Conservation (phyloP, 2,797 vertebrate genomes). For the Pangasius sanitwongsei region DNA sequence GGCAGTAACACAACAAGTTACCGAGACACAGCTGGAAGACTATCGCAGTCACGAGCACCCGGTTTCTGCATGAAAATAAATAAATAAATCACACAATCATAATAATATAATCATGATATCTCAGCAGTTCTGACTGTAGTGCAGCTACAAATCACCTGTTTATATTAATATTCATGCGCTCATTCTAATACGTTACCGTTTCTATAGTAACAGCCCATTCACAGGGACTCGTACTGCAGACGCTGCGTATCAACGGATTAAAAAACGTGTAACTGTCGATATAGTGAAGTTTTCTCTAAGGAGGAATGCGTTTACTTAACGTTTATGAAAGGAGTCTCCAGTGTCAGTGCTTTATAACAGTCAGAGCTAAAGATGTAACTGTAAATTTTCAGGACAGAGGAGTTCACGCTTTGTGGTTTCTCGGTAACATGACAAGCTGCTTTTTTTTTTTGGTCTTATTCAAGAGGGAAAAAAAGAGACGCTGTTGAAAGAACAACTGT, state of each 20-base stretch:
- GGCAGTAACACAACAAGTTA: slow-evolving; percentile 89
- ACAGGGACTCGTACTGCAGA: neutral
- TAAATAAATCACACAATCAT: neutral
- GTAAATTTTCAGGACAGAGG: too few relatives aligned
- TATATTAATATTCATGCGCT: neutral
- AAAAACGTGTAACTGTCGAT: neutral
- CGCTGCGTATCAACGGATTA: neutral
- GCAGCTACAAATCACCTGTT: neutral
- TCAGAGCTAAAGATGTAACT: too few relatives aligned
- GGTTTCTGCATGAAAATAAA: slow-evolving; percentile 74
- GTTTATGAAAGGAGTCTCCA: too few relatives aligned
- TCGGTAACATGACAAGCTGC: too few relatives aligned
- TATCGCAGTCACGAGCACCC: slow-evolving; percentile 81
- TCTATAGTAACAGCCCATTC: neutral
- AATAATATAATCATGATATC: neutral
- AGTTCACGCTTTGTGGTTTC: too few relatives aligned
- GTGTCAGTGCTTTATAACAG: too few relatives aligned
- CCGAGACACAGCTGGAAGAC: slow-evolving; percentile 85
- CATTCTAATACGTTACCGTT: neutral
- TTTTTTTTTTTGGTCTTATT: neutral
- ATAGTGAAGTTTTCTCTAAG: neutral
- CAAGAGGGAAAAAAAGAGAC: neutral
- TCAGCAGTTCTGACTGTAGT: neutral
- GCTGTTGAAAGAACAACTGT: neutral
- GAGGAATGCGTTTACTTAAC: too few relatives aligned